A percentile compares a stretch with the other conserved stretches of the same genome.
Evolutionary conservation across 1,140 invertebrate genomes (phyloP).

Genomic region (Hylaeus volcanicus): DNA sequence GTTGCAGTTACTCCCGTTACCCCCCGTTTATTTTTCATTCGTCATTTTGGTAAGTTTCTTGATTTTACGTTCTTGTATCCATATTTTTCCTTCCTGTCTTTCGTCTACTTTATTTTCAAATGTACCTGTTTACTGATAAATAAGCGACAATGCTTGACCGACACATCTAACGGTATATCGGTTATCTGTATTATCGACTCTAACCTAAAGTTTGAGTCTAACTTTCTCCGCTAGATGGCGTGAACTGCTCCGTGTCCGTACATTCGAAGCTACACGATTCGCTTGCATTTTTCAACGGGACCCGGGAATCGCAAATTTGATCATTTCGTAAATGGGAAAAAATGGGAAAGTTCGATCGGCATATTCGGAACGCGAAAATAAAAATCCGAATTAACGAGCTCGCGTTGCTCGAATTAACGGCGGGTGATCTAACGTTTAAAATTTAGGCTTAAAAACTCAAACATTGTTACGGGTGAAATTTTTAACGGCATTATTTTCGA

Average conservation of each 20-base stretch:
- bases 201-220: neutral
- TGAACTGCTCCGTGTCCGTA: neutral
- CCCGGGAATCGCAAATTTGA: neutral
- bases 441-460: neutral
- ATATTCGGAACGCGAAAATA: neutral
- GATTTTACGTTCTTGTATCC: constrained; percentile 34
- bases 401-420: neutral
- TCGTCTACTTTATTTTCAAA: neutral
- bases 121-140: neutral
- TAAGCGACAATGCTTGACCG: neutral
- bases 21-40: constrained; percentile 53
- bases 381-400: neutral
- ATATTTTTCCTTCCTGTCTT: neutral
- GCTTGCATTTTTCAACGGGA: neutral
- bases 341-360: neutral
- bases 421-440: neutral
- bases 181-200: constrained; percentile 2
- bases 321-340: neutral
- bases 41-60: constrained; percentile 54
- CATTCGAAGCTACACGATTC: neutral
- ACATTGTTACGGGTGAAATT: constrained; percentile 2
- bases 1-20: constrained; percentile 55
- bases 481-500: neutral
- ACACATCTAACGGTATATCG: too few relatives aligned
- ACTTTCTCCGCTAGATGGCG: constrained; percentile 41